Evolutionary conservation across 92 coral and sea anemone genomes (phyloP).

Genomic region (Montipora capitata): DNA sequence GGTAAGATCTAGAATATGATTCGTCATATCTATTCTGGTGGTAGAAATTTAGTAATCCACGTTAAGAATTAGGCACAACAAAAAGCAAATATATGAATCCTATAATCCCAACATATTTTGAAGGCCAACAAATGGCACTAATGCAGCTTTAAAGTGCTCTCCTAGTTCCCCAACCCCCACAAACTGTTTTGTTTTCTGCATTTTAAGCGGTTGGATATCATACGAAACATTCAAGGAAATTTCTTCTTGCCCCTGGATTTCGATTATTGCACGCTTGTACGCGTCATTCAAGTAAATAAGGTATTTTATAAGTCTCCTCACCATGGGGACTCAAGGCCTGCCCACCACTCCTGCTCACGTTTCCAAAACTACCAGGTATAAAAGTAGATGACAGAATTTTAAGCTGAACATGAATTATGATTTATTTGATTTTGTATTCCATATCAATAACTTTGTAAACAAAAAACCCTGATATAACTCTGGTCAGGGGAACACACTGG

Average conservation of each 20-base stretch:
- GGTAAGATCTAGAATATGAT: no score
- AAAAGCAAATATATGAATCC: no score
- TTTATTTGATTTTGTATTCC: constrained; percentile 49
- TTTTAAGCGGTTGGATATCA: constrained; percentile 27
- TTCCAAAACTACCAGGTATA: neutral
- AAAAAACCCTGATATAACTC: constrained; percentile 41
- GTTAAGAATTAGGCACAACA: no score
- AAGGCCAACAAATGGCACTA: constrained; percentile 52
- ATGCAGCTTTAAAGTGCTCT: constrained; percentile 33
- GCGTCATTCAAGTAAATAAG: constrained; percentile 66
- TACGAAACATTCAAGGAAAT: neutral
- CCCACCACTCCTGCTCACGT: constrained; percentile 22
- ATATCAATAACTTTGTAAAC: constrained; percentile 43
- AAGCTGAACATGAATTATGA: constrained; percentile 30
- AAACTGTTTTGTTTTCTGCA: constrained; percentile 7
- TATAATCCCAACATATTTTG: no score
- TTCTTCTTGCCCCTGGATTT: constrained; percentile 25
- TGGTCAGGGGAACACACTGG: constrained; percentile 45
- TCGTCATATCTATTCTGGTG: no score
- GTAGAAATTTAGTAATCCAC: no score
- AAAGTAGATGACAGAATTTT: no score
- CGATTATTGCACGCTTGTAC: constrained; percentile 35
- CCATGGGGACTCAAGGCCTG: constrained; percentile 44
- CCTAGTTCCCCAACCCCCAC: constrained; percentile 19
- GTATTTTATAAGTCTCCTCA: constrained; percentile 68